These are phyloP conservation scores for Musca vetustissima DNA, from an alignment of 1,140 invertebrate genomes.

Conservation along the genomic window DNA sequence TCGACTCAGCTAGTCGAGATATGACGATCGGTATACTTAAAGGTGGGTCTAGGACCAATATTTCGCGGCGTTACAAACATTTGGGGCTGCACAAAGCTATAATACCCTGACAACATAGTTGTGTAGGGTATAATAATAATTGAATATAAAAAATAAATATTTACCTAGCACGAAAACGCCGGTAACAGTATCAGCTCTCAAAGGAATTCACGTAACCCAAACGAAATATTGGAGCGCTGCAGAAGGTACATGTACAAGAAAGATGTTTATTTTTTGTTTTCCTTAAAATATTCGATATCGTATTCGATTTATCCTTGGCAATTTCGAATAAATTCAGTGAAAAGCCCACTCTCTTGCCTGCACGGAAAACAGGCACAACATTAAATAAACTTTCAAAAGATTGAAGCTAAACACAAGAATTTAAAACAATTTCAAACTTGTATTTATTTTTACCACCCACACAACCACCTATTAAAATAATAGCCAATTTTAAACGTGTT, in stretches of 20 bases:
- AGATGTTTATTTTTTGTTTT: not conserved
- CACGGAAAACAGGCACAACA: not conserved
- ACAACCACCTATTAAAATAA: not conserved
- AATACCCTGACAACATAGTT: too few species aligned
- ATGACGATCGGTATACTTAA: too few species aligned
- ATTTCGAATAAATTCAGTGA: too few species aligned
- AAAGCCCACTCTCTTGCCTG: too few species aligned
- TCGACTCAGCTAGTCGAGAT: too few species aligned
- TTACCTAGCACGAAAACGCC: not conserved
- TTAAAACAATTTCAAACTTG: constrained; percentile 7
- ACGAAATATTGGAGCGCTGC: not conserved
- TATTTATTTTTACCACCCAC: constrained; percentile 4
- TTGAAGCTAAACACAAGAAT: not conserved
- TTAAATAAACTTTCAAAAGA: not conserved
- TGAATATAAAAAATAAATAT: not conserved
- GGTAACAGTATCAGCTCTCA: not conserved
- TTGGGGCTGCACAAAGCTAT: too few species aligned
- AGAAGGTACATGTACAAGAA: not conserved
- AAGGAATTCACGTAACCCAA: not conserved
- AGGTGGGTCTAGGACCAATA: too few species aligned
- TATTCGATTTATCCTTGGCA: too few species aligned
- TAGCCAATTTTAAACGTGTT: too few species aligned
- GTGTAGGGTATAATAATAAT: too few species aligned
- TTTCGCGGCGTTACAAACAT: too few species aligned
- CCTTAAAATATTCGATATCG: not conserved